Conservation (phyloP, 2,888 invertebrate genomes). For the Tethea ocularis region DNA sequence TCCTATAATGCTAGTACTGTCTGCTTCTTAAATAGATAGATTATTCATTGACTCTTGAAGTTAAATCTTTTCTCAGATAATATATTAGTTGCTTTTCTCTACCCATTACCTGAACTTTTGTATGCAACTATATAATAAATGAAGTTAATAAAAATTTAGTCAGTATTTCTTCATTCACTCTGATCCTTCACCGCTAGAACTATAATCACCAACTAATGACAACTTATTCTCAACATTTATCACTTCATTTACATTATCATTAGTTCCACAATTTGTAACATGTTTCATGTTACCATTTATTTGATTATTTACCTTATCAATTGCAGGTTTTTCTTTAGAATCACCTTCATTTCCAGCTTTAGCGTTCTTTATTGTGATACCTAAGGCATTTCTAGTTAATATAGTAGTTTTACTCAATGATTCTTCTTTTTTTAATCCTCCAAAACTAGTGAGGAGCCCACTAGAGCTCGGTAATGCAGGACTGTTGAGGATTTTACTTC, state of each 20-base stretch:
- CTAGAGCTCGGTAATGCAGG: conserved; percentile 84
- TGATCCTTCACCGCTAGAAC: conserved; percentile 67
- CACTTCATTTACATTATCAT: conserved; percentile 14
- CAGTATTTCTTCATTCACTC: conserved; percentile 32
- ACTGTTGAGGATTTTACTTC: conserved; percentile 78
- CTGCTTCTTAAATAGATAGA: too few species aligned
- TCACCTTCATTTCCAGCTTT: conserved; percentile 29
- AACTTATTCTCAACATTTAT: conserved; percentile 27
- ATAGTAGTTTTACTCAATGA: conserved; percentile 62
- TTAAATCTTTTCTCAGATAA: too few species aligned
- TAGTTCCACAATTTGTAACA: too few species aligned
- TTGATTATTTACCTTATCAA: conserved; percentile 12
- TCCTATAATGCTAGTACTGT: too few species aligned
- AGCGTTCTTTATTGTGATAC: conserved; percentile 64
- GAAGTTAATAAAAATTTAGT: not conserved
- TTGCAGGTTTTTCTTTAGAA: conserved; percentile 12
- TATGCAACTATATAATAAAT: not conserved
- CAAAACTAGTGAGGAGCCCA: conserved; percentile 74
- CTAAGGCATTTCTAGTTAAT: conserved; percentile 66
- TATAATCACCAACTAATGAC: conserved; percentile 67
- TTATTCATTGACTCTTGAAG: too few species aligned
- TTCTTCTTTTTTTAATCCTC: conserved; percentile 83
- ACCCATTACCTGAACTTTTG: not conserved
- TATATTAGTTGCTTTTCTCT: not conserved
- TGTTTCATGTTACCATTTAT: conserved; percentile 10